These are phyloP conservation scores for Callimorpha dominula DNA, from an alignment of 2,888 invertebrate species.

Conservation along the genomic window DNA sequence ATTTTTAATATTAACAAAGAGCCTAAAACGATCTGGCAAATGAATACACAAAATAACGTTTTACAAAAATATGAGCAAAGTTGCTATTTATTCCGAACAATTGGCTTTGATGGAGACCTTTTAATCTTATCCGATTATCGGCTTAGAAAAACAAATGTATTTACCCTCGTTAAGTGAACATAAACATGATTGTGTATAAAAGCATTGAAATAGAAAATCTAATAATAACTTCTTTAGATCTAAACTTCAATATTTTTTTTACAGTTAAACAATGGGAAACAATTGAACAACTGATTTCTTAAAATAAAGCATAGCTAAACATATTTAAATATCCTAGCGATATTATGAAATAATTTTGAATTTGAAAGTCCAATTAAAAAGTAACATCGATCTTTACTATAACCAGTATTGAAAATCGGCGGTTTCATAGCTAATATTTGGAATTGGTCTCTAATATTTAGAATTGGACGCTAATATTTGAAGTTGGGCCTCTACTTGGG, in stretches of 20 bases:
- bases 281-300: too few species aligned
- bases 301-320: too few species aligned
- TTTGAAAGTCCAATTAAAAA: too few species aligned
- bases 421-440: too few species aligned
- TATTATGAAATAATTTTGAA: too few species aligned
- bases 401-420: too few species aligned
- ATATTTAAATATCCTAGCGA: too few species aligned
- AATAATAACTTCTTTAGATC: not conserved
- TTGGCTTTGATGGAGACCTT: slow-evolving; percentile 11
- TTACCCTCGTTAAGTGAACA: slow-evolving; percentile 4
- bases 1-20: not conserved
- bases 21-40: not conserved
- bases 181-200: not conserved
- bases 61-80: slow-evolving; percentile 5
- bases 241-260: not conserved
- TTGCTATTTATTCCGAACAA: slow-evolving; percentile 9
- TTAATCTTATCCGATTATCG: slow-evolving; percentile 11
- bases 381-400: too few species aligned
- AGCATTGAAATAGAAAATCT: not conserved
- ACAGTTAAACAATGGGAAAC: not conserved
- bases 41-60: not conserved
- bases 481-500: too few species aligned
- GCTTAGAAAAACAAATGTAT: slow-evolving; percentile 7
- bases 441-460: too few species aligned
- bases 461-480: too few species aligned